Base-by-base conservation (phyloP, 2,113 vertebrate genomes). In the Marmota flaviventris region DNA sequence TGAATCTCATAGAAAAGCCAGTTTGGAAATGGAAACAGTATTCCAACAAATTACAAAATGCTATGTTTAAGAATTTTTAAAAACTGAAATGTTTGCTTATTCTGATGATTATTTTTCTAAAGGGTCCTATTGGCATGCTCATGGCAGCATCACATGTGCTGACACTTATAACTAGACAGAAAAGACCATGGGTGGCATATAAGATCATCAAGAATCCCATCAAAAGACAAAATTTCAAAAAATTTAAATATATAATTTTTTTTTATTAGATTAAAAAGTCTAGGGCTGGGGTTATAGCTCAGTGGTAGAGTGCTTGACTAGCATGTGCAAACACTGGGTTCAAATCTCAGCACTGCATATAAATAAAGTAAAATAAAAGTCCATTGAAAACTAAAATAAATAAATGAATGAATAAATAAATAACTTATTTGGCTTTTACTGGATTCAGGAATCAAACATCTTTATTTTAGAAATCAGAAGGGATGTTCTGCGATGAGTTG, bases 21-120 rank as follows among this genome's bases (percentile, higher is more conserved):
- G 24, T 81, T 81, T 92, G 7, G 61, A 92, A 94, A 94, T 82
- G 63, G 76, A 91, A 93, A 90, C 27, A 14, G 10, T 2, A 65
- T 89, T 45, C 4, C 1, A 94, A 63, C 53, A 91, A 56, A 16
- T 77, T 61, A 84, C 4, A 89, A 37, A 89, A 56, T 48, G 69
- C 10, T 70, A 69, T 20, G 79, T 29, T 78, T 65, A 69, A 91
- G 24, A 78, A 37, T 53, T 63, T 91, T 70, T 8, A 53, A 72
- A 53, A 75, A 56, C n/a, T 65, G 67, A 87, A 82, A 63, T 11
- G 11, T 22, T 82, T 82, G 34, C 48, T 34, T 95, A 20, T 75
- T 93, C 32, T 65, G n/a, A 4, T 72, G 39, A 17, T 11, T 24
- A 39, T 3, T 67, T 45, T 24, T 76, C 20, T 75, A 13, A 53